Evolutionary conservation across 2,113 vertebrate genomes (phyloP).

Genomic region (Sphaerodactylus townsendi): DNA sequence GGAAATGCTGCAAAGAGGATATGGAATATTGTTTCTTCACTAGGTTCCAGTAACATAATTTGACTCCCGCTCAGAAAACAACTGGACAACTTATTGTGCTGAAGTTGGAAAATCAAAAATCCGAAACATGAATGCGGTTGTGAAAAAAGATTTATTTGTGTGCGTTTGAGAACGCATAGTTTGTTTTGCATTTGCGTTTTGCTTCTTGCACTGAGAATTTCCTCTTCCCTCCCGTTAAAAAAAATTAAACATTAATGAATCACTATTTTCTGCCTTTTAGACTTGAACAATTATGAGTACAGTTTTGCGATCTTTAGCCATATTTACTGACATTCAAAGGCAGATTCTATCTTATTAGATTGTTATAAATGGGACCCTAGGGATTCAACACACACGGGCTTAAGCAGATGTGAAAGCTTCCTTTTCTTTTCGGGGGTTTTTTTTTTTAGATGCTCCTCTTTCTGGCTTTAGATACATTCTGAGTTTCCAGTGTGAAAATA

Average conservation of each 20-base stretch:
- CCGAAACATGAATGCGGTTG: background rate
- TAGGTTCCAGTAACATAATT: background rate
- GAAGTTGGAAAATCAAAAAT: background rate
- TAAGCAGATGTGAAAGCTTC: slow-evolving; percentile 72
- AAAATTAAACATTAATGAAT: slow-evolving; percentile 75
- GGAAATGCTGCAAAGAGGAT: background rate
- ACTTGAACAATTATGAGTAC: slow-evolving; percentile 72
- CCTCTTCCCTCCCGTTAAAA: slow-evolving; percentile 36
- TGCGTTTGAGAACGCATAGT: rapidly evolving
- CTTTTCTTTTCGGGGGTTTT: background rate
- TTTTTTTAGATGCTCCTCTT: slow-evolving; percentile 11
- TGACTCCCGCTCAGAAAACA: background rate
- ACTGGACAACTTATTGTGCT: background rate
- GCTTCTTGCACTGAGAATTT: slow-evolving; percentile 43
- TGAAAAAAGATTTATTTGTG: background rate
- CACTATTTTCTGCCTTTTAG: slow-evolving; percentile 69
- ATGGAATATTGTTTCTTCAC: background rate
- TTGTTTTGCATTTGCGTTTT: background rate
- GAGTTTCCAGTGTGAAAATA: slow-evolving; percentile 65
- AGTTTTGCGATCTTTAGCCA: slow-evolving; percentile 78
- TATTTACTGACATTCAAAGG: slow-evolving; percentile 84
- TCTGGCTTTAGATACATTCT: slow-evolving; percentile 45
- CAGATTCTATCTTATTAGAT: slow-evolving; percentile 82
- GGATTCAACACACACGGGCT: slow-evolving; percentile 69
- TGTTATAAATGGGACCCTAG: slow-evolving; percentile 78